These are phyloP conservation scores for Oryzias curvinotus DNA, from an alignment of 2,113 vertebrate genomes.

Conservation along the genomic window DNA sequence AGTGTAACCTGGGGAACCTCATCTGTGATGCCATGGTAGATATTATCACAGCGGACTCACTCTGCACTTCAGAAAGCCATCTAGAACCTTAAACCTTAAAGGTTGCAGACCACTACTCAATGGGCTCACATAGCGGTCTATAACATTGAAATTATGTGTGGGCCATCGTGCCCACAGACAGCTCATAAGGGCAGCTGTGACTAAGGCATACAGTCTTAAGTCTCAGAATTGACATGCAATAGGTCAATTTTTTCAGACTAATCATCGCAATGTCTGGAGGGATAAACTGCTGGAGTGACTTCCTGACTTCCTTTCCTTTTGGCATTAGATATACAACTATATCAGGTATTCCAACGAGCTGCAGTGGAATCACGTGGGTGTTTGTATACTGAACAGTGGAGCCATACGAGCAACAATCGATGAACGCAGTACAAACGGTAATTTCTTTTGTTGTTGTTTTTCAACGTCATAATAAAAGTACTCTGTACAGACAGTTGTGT, in stretches of 20 bases:
- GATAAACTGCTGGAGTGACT: neutral
- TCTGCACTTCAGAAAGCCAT: too few species aligned
- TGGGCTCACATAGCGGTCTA: too few species aligned
- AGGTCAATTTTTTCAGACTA: too few species aligned
- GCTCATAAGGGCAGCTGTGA: too few species aligned
- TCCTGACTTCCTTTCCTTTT: neutral
- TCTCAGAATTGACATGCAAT: neutral
- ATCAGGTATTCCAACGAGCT: slow-evolving; percentile 69
- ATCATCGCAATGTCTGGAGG: too few species aligned
- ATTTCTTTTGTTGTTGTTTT: neutral
- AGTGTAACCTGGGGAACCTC: slow-evolving; percentile 93
- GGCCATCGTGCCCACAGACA: too few species aligned
- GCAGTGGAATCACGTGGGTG: slow-evolving; percentile 87
- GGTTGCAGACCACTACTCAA: too few species aligned
- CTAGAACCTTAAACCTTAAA: too few species aligned
- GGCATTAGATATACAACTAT: slow-evolving; percentile 84
- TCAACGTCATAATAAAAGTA: neutral
- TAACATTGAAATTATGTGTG: too few species aligned
- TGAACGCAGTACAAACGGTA: slow-evolving; percentile 82
- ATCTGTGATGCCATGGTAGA: slow-evolving; percentile 90
- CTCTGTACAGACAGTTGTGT: slow-evolving; percentile 4
- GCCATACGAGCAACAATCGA: slow-evolving; percentile 84
- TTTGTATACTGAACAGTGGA: slow-evolving; percentile 88
- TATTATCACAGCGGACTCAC: too few species aligned
- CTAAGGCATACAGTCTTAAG: too few species aligned